Evolutionary conservation across 2,797 vertebrate species (phyloP).

Genomic region (Schizopygopsis pylzovi): DNA sequence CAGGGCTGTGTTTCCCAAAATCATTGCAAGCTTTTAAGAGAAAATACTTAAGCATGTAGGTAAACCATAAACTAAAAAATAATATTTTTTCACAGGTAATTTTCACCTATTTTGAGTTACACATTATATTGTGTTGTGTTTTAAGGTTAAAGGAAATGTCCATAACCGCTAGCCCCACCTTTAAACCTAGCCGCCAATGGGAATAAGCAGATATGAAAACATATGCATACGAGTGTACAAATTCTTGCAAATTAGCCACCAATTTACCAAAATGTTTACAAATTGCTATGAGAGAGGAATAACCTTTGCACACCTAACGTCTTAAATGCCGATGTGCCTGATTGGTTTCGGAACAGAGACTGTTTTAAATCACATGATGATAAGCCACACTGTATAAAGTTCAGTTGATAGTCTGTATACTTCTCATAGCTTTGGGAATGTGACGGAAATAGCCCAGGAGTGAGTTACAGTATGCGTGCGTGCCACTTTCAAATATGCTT

Average conservation of each 20-base stretch:
- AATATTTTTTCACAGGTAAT: neutral
- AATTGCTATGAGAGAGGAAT: neutral
- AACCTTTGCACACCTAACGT: neutral
- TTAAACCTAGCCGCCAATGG: neutral
- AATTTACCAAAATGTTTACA: neutral
- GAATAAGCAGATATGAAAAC: neutral
- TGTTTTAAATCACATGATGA: slow-evolving; percentile 64
- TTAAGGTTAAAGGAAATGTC: neutral
- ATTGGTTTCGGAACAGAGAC: slow-evolving; percentile 6
- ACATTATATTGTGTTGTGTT: neutral
- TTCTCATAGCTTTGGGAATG: slow-evolving; percentile 15
- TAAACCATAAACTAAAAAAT: neutral
- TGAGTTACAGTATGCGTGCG: slow-evolving; percentile 28
- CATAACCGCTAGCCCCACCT: neutral
- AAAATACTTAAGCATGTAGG: neutral
- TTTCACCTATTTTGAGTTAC: neutral
- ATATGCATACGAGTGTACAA: neutral
- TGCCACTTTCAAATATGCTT: neutral
- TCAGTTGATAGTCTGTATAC: slow-evolving; percentile 9
- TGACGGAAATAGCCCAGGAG: slow-evolving; percentile 38
- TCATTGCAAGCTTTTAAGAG: too few relatives aligned
- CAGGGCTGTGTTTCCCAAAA: too few relatives aligned
- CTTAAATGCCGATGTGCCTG: neutral
- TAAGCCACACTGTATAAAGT: slow-evolving; percentile 56
- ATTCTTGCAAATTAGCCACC: neutral